These are phyloP conservation scores for Chlorodrepanis virens DNA, from an alignment of 2,113 vertebrate species.

Conservation along the genomic window DNA sequence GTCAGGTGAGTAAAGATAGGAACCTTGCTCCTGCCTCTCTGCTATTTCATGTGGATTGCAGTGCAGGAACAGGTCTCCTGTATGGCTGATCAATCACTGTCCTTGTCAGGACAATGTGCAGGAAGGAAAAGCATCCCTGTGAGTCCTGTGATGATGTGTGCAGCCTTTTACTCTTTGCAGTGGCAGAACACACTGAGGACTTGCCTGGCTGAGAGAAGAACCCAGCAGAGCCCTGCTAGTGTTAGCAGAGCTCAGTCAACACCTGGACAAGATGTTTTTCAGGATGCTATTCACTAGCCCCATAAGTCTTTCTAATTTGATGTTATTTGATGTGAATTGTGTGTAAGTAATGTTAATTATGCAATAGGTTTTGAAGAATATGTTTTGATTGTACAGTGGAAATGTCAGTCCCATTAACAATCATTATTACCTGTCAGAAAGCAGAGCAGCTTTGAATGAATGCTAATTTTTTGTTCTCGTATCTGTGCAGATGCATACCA, in stretches of 20 bases:
- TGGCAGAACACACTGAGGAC: background rate
- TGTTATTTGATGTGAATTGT: constrained; percentile 56
- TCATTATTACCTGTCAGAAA: constrained; percentile 64
- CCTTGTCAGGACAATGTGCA: background rate
- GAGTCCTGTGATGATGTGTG: background rate
- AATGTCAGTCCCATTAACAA: constrained; percentile 76
- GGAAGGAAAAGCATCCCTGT: background rate
- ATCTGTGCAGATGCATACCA: constrained; percentile 23
- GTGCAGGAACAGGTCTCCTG: background rate
- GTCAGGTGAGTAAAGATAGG: background rate
- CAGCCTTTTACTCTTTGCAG: background rate
- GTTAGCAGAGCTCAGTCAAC: background rate
- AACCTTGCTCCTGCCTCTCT: background rate
- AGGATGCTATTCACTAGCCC: background rate
- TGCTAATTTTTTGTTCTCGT: constrained; percentile 10
- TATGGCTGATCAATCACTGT: background rate
- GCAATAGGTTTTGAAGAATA: constrained; percentile 60
- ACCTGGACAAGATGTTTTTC: background rate
- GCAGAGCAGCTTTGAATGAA: constrained; percentile 36
- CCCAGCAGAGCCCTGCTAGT: background rate
- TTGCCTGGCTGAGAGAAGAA: background rate
- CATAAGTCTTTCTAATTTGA: constrained; percentile 53
- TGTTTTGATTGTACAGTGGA: constrained; percentile 55
- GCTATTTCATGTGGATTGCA: background rate
- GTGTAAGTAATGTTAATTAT: constrained; percentile 65